Conservation (phyloP, 2,888 invertebrate genomes). For the Cynaeus angustus region DNA sequence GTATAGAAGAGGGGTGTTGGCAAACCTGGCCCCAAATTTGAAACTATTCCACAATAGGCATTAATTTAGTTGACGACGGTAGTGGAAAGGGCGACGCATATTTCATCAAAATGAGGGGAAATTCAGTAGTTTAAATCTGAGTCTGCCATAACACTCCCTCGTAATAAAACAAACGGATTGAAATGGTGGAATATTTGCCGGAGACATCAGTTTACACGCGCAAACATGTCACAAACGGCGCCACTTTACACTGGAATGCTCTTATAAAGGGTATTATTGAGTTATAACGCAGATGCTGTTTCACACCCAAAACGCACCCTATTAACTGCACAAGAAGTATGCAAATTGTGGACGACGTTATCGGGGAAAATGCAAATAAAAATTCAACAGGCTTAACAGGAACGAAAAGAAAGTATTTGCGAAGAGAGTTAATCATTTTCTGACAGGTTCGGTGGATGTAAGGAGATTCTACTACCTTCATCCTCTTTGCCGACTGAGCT, state of each 20-base stretch:
- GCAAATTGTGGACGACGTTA: not conserved
- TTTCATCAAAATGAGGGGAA: slow-evolving; percentile 46
- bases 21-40: slow-evolving; percentile 34
- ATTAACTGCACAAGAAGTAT: slow-evolving; percentile 29
- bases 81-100: slow-evolving; percentile 42
- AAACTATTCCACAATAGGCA: slow-evolving; percentile 49
- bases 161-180: slow-evolving; percentile 63
- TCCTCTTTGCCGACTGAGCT: slow-evolving; percentile 34
- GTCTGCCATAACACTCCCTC: slow-evolving; percentile 56
- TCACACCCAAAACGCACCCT: slow-evolving; percentile 57
- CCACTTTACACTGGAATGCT: slow-evolving; percentile 65
- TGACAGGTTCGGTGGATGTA: slow-evolving; percentile 17
- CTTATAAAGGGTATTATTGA: slow-evolving; percentile 65
- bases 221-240: slow-evolving; percentile 64
- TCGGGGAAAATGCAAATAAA: slow-evolving; percentile 36
- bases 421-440: slow-evolving; percentile 31
- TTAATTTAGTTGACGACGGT: slow-evolving; percentile 48
- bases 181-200: slow-evolving; percentile 62
- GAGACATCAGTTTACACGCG: slow-evolving; percentile 64
- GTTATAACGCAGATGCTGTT: slow-evolving; percentile 64
- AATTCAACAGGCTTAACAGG: slow-evolving; percentile 37
- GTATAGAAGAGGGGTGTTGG: slow-evolving; percentile 9
- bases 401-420: slow-evolving; percentile 15
- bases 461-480: slow-evolving; percentile 34
- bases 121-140: slow-evolving; percentile 53